These are phyloP conservation scores for Poliocrania exsul DNA, from an alignment of 2,797 vertebrate species.

Conservation along the genomic window DNA sequence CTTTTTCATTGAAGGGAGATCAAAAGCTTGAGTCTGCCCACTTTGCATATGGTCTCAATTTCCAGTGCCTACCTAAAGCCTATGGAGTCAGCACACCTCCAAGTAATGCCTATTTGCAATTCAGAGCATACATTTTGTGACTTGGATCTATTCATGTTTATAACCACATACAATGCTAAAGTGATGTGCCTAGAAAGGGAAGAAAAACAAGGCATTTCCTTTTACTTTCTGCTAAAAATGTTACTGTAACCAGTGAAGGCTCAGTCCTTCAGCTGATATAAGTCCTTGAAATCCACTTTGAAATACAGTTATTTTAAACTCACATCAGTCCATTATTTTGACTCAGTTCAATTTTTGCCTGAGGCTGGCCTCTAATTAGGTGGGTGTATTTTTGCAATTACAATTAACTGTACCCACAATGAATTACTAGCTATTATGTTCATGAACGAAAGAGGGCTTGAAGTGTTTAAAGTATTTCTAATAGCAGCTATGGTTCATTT, in stretches of 20 bases:
- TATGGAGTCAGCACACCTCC: background rate
- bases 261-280: constrained; percentile 9
- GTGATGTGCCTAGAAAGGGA: background rate
- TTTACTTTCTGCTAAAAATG: constrained; percentile 22
- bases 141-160: constrained; percentile 6
- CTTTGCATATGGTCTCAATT: background rate
- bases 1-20: background rate
- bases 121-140: background rate
- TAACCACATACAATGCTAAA: background rate
- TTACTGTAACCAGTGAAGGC: background rate
- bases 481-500: constrained; percentile 41
- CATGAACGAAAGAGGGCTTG: constrained; percentile 1
- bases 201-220: background rate
- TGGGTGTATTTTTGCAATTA: constrained; percentile 48
- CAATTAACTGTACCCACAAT: constrained; percentile 27
- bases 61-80: background rate
- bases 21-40: background rate
- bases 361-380: constrained; percentile 44
- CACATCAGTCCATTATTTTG: constrained; percentile 48
- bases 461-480: constrained; percentile 38
- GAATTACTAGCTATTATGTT: constrained; percentile 42
- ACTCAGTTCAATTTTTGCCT: constrained; percentile 43
- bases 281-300: constrained; percentile 36
- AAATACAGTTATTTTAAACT: constrained; percentile 47
- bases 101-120: constrained; percentile 1